Evolutionary conservation across 2,113 vertebrate species (phyloP).

Genomic region (Chaetura pelagica): DNA sequence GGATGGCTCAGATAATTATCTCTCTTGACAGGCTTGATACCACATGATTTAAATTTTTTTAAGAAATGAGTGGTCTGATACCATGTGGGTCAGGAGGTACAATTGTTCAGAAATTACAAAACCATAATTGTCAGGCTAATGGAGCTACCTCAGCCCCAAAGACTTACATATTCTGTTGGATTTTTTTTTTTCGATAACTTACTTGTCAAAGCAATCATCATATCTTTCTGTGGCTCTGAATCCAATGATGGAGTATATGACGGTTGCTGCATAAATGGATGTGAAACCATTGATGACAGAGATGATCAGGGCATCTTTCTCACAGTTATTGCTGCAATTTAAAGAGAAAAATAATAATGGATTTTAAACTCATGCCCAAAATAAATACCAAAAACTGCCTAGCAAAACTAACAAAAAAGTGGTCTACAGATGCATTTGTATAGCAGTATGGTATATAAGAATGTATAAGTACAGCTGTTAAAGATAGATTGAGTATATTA

Average conservation of each 20-base stretch:
- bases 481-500: background rate
- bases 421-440: background rate
- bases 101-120: background rate
- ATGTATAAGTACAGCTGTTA: background rate
- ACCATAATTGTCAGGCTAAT: background rate
- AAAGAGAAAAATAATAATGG: background rate
- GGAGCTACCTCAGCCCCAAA: background rate
- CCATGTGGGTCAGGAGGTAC: background rate
- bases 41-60: background rate
- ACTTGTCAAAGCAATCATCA: constrained; percentile 85
- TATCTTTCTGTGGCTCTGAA: constrained; percentile 91
- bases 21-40: background rate
- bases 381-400: background rate
- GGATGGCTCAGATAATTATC: background rate
- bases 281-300: constrained; percentile 94
- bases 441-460: background rate
- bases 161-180: background rate
- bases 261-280: constrained; percentile 90
- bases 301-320: constrained; percentile 89
- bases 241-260: constrained; percentile 96
- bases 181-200: background rate
- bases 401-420: background rate
- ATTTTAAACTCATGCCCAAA: background rate
- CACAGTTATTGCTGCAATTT: constrained; percentile 90
- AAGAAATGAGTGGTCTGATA: background rate